phyloP scores from a whole-genome alignment of 2,888 invertebrate genomes.

The Lithophane leautieri region DNA sequence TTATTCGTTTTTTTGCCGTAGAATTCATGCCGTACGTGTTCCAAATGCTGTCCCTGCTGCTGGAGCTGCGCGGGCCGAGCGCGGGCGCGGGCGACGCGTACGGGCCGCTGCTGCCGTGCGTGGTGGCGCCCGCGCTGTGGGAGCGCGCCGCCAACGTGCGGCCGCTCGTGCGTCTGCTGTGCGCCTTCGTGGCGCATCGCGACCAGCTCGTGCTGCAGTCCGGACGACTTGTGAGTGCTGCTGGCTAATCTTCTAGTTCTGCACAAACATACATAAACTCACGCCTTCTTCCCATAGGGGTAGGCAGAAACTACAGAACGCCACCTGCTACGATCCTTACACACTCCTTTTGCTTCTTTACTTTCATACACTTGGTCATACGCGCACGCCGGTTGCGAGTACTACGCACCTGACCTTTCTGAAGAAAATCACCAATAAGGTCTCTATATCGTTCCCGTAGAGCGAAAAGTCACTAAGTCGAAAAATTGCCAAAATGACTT shows the following conservation, averaged over 20 bases:
- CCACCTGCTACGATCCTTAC: neutral
- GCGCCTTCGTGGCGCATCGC: slow-evolving; percentile 93
- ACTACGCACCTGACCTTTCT: no score
- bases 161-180: slow-evolving; percentile 97
- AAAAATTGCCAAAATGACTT: no score
- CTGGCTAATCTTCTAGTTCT: no score
- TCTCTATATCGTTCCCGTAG: no score
- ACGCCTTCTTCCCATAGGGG: no score
- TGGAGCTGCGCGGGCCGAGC: slow-evolving; percentile 92
- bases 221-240: slow-evolving; percentile 92
- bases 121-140: slow-evolving; percentile 97
- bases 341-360: no score
- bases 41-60: slow-evolving; percentile 97
- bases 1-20: slow-evolving; percentile 79
- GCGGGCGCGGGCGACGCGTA: slow-evolving; percentile 92
- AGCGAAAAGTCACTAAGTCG: no score
- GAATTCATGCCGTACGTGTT: slow-evolving; percentile 99
- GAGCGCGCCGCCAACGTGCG: slow-evolving; percentile 98
- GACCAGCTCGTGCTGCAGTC: slow-evolving; percentile 83
- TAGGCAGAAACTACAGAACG: neutral
- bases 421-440: no score
- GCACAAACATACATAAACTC: no score
- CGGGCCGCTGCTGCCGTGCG: slow-evolving; percentile 96
- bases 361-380: no score
- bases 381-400: no score